phyloP scores from a whole-genome alignment of 2,113 vertebrate species.

The Podarcis cretensis region DNA sequence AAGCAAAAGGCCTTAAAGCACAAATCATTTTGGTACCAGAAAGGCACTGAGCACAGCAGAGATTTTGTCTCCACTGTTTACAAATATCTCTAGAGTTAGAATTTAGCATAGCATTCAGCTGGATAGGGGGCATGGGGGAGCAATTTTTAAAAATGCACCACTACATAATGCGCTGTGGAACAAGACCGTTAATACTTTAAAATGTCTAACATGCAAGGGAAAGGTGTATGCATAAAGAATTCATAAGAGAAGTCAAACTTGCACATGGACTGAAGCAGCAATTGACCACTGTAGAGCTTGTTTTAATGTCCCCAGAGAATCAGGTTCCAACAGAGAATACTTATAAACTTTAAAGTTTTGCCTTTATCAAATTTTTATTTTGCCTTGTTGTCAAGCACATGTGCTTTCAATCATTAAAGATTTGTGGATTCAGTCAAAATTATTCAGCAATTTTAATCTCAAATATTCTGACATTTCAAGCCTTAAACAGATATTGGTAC shows the following conservation, averaged over 20 bases:
- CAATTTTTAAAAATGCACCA: background rate
- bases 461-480: background rate
- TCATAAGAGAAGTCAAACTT: background rate
- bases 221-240: background rate
- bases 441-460: background rate
- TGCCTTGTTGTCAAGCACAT: background rate
- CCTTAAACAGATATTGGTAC: background rate
- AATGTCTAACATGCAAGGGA: background rate
- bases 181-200: background rate
- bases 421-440: background rate
- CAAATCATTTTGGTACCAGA: background rate
- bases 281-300: background rate
- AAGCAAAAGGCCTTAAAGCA: background rate
- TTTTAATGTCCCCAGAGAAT: too few species aligned
- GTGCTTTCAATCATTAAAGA: background rate
- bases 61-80: background rate
- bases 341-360: background rate
- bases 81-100: background rate
- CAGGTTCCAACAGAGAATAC: background rate
- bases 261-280: background rate
- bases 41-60: background rate
- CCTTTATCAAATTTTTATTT: background rate
- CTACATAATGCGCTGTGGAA: background rate
- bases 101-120: too few species aligned
- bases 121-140: background rate